phyloP scores from a whole-genome alignment of 2,888 invertebrate genomes.

The Orthonevra nobilis region DNA sequence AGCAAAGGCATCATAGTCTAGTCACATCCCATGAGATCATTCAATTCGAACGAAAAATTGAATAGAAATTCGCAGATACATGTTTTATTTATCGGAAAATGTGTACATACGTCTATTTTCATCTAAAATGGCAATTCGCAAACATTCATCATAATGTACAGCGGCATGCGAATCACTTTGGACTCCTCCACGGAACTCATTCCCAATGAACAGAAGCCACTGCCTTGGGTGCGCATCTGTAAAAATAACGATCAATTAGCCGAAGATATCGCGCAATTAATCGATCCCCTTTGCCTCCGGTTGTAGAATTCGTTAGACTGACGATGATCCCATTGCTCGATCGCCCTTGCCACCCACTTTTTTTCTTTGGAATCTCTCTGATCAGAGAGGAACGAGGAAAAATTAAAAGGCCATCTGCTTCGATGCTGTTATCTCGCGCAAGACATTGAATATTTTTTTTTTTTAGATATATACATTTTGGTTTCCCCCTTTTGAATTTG shows the following conservation, averaged over 20 bases:
- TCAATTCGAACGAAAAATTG: conserved; percentile 17
- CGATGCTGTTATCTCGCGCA: conserved; percentile 58
- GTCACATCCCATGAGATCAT: conserved; percentile 62
- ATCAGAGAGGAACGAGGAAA: conserved; percentile 27
- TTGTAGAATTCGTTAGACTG: conserved; percentile 62
- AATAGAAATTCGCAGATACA: conserved; percentile 48
- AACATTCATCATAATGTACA: conserved; percentile 45
- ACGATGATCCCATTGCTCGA: conserved; percentile 60
- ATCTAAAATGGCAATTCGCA: conserved; percentile 31
- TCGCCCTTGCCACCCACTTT: conserved; percentile 65
- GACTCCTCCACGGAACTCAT: conserved; percentile 36
- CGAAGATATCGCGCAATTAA: conserved; percentile 71
- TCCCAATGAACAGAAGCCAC: conserved; percentile 33
- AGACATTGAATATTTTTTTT: conserved; percentile 58
- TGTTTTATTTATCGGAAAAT: conserved; percentile 54
- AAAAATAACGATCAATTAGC: conserved; percentile 71
- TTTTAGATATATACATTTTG: conserved; percentile 49
- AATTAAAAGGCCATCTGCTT: conserved; percentile 68
- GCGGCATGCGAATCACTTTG: conserved; percentile 37
- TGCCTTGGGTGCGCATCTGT: conserved; percentile 17
- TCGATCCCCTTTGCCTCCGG: conserved; percentile 49
- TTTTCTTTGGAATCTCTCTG: conserved; percentile 35
- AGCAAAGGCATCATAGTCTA: conserved; percentile 17
- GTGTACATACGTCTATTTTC: conserved; percentile 2
- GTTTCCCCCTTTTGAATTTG: conserved; percentile 39